Evolutionary conservation across 2,888 invertebrate species (phyloP).

Genomic region (Sarcophaga caerulescens): DNA sequence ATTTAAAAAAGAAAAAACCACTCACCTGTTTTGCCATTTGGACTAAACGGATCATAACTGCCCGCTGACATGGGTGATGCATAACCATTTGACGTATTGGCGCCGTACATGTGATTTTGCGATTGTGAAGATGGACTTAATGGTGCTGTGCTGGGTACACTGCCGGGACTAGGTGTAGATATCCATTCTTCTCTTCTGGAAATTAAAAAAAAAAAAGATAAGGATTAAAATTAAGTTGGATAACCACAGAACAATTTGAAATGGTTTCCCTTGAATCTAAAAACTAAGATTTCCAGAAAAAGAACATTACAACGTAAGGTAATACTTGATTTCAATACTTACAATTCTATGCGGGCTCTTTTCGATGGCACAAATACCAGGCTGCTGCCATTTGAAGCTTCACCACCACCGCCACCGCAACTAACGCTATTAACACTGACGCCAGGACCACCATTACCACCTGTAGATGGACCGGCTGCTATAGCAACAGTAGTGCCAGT

Average conservation of each 20-base stretch:
- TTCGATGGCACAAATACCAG: slow-evolving; percentile 81
- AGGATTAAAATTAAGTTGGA: too few relatives aligned
- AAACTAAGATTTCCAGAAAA: background rate
- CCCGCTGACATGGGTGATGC: slow-evolving; percentile 92
- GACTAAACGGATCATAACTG: slow-evolving; percentile 95
- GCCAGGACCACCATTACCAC: slow-evolving; percentile 31
- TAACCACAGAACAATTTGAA: too few relatives aligned
- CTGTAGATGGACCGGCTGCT: background rate
- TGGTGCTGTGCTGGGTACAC: slow-evolving; percentile 83
- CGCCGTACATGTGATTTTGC: slow-evolving; percentile 80
- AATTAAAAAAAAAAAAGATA: slow-evolving; percentile 1
- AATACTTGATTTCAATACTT: slow-evolving; percentile 67
- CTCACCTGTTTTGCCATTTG: slow-evolving; percentile 94
- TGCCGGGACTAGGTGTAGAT: slow-evolving; percentile 84
- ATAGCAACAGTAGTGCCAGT: too few relatives aligned
- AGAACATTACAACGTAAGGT: background rate
- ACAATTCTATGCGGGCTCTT: slow-evolving; percentile 82
- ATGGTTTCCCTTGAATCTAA: too few relatives aligned
- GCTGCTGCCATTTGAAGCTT: slow-evolving; percentile 79
- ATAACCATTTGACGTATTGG: slow-evolving; percentile 86
- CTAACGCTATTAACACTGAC: slow-evolving; percentile 49
- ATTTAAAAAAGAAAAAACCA: slow-evolving; percentile 68
- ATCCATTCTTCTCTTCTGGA: slow-evolving; percentile 84
- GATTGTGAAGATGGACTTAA: slow-evolving; percentile 87
- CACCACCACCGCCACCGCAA: slow-evolving; percentile 60